Percentiles rank a stretch among this genome's conserved stretches.
Conservation (phyloP, 2,113 vertebrate genomes). For the Haemorhous mexicanus region DNA sequence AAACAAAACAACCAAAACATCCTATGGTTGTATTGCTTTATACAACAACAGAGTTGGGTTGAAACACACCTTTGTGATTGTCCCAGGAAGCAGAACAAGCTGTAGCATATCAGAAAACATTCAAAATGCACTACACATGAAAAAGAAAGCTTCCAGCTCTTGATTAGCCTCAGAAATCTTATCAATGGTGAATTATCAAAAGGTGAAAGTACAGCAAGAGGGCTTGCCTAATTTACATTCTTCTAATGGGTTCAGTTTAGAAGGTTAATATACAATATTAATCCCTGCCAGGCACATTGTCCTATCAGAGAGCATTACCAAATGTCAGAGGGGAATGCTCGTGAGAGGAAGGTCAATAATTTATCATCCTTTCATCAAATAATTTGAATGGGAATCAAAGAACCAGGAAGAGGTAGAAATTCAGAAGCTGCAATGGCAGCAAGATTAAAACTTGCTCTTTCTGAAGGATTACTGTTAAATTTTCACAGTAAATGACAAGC, state of each 20-base stretch:
- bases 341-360: conserved; percentile 72
- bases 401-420: conserved; percentile 67
- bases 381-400: conserved; percentile 77
- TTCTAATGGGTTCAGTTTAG: not conserved
- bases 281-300: not conserved
- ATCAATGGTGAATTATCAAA: not conserved
- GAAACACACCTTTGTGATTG: not conserved
- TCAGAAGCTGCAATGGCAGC: conserved; percentile 52
- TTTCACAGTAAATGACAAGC: conserved; percentile 73
- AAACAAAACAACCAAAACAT: not conserved
- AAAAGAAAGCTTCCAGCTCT: not conserved
- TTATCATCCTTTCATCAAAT: conserved; percentile 78
- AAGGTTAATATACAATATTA: conserved; percentile 11
- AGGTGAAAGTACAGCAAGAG: not conserved
- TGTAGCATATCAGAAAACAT: not conserved
- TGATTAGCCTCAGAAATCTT: not conserved
- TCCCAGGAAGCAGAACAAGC: not conserved
- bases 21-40: not conserved
- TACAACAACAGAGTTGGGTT: not conserved
- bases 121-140: not conserved
- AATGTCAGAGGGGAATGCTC: conserved; percentile 55
- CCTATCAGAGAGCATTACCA: conserved; percentile 20
- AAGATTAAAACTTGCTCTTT: conserved; percentile 68
- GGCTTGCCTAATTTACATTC: not conserved
- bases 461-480: conserved; percentile 69